These are phyloP conservation scores for Clistopyga incitator DNA, from an alignment of 2,888 invertebrate genomes.

Conservation along the genomic window DNA sequence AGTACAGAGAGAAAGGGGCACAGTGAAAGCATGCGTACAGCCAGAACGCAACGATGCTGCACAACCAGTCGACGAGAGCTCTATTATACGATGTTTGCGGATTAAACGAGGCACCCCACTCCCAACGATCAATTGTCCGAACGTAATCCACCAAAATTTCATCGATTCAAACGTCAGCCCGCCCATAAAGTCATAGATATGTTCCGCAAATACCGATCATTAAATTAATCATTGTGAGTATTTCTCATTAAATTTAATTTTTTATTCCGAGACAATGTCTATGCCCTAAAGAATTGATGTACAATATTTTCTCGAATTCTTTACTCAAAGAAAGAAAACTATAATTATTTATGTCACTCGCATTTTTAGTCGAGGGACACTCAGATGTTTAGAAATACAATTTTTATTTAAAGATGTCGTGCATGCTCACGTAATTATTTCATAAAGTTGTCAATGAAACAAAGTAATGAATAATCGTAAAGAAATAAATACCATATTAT, in stretches of 20 bases:
- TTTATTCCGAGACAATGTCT: background rate
- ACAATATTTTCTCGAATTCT: background rate
- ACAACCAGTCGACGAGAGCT: slow-evolving; percentile 33
- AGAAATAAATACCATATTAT: too few relatives aligned
- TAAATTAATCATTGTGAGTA: slow-evolving; percentile 5
- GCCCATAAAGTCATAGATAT: slow-evolving; percentile 10
- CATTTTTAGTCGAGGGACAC: too few relatives aligned
- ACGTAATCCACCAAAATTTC: slow-evolving; percentile 55
- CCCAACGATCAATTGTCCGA: slow-evolving; percentile 57
- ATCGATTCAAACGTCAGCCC: slow-evolving; percentile 41
- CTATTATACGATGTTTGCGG: slow-evolving; percentile 61
- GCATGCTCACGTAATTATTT: too few relatives aligned
- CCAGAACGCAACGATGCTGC: slow-evolving; percentile 5
- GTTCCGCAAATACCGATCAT: slow-evolving; percentile 13
- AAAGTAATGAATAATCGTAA: too few relatives aligned
- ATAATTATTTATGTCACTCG: too few relatives aligned
- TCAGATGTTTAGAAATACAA: too few relatives aligned
- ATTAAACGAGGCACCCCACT: slow-evolving; percentile 59
- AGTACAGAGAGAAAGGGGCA: slow-evolving; percentile 3
- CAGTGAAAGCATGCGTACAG: background rate
- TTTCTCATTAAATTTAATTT: slow-evolving; percentile 5
- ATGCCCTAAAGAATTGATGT: background rate
- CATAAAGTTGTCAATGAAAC: too few relatives aligned
- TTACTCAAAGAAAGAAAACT: background rate
- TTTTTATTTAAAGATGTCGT: too few relatives aligned